These are phyloP conservation scores for Miniopterus natalensis DNA, from an alignment of 2,113 vertebrate species.

Conservation along the genomic window DNA sequence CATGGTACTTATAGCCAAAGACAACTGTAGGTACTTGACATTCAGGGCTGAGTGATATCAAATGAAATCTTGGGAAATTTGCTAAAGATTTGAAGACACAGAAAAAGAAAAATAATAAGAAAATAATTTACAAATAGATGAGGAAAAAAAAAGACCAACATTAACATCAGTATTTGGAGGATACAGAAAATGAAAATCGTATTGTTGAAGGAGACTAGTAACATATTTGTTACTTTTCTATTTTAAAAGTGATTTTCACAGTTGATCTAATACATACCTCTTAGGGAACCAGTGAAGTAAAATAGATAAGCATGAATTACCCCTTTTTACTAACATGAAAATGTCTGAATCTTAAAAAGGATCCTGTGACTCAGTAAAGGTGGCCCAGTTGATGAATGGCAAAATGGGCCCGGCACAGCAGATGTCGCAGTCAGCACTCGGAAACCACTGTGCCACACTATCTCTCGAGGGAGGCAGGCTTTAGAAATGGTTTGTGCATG, in stretches of 20 bases:
- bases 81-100: neutral
- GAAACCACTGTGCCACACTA: neutral
- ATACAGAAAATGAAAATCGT: neutral
- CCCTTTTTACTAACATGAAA: neutral
- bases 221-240: neutral
- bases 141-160: neutral
- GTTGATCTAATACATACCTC: neutral
- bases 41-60: neutral
- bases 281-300: neutral
- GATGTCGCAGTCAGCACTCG: too few species aligned
- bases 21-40: neutral
- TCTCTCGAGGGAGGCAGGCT: neutral
- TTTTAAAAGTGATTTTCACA: slow-evolving; percentile 44
- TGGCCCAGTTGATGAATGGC: neutral
- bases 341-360: neutral
- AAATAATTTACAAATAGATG: neutral
- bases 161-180: neutral
- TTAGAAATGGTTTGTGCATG: neutral
- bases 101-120: neutral
- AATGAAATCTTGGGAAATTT: neutral
- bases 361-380: neutral
- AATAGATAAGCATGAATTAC: neutral
- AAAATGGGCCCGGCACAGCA: neutral
- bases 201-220: neutral
- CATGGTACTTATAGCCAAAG: neutral